phyloP scores from a whole-genome alignment of 1,140 invertebrate genomes.

The Eriocheir sinensis region DNA sequence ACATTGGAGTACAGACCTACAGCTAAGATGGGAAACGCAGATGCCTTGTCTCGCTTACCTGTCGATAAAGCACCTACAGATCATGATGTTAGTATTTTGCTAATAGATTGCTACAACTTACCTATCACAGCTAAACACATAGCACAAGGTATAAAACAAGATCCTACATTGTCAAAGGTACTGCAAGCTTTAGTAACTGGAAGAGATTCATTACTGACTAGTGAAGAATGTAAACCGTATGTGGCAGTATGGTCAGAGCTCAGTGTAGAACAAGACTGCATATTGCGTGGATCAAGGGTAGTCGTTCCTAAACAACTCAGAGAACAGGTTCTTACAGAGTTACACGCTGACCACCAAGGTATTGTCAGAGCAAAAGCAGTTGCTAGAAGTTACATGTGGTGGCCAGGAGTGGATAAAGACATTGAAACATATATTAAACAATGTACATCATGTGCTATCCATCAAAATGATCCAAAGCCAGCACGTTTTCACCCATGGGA shows the following conservation, averaged over 20 bases:
- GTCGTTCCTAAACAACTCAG: constrained; percentile 34
- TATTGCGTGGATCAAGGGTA: constrained; percentile 36
- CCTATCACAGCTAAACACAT: constrained; percentile 46
- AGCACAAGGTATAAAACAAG: constrained; percentile 29
- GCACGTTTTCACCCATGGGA: constrained; percentile 40
- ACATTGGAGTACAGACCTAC: constrained; percentile 33
- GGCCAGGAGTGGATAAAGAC: constrained; percentile 34
- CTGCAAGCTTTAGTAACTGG: constrained; percentile 34
- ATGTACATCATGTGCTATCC: constrained; percentile 9
- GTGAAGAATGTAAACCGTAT: constrained; percentile 38
- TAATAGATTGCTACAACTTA: background rate
- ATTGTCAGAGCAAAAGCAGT: constrained; percentile 44
- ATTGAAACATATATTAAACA: constrained; percentile 15
- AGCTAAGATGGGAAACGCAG: background rate
- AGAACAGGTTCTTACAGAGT: background rate
- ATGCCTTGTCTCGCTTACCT: constrained; percentile 55
- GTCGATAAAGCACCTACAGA: background rate
- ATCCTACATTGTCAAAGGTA: constrained; percentile 26
- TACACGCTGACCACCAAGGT: constrained; percentile 64
- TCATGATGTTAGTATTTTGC: background rate
- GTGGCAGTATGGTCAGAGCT: background rate
- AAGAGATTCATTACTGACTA: background rate
- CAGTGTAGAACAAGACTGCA: constrained; percentile 11
- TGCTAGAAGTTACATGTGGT: constrained; percentile 48
- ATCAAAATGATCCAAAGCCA: constrained; percentile 35